These are phyloP conservation scores for Danio kyathit DNA, from an alignment of 2,797 vertebrate species.

Conservation along the genomic window DNA sequence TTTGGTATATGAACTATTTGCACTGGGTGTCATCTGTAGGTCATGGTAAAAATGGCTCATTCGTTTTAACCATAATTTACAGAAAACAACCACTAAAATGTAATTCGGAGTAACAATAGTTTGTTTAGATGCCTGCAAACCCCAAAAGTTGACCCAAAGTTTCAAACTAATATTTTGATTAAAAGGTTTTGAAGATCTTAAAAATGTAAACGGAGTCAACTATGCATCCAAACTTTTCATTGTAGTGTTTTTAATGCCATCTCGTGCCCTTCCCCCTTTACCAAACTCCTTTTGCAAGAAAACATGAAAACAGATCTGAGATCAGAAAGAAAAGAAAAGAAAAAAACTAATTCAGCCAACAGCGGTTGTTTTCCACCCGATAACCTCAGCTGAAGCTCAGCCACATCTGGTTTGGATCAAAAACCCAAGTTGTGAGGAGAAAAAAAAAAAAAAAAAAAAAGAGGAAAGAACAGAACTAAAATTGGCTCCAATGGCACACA, in stretches of 20 bases:
- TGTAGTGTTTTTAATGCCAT: background rate
- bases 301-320: conserved; percentile 31
- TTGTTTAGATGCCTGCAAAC: too few species aligned
- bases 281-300: background rate
- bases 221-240: background rate
- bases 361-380: conserved; percentile 48
- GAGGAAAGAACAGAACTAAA: conserved; percentile 28
- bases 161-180: too few species aligned
- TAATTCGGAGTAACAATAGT: too few species aligned
- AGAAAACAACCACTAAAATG: too few species aligned
- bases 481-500: conserved; percentile 30
- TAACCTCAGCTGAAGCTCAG: conserved; percentile 55
- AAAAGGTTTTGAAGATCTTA: too few species aligned
- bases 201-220: too few species aligned
- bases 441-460: too few species aligned
- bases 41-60: too few species aligned
- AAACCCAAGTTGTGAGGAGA: background rate
- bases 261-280: background rate
- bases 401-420: conserved; percentile 59
- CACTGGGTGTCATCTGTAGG: too few species aligned
- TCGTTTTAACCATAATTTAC: too few species aligned
- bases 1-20: too few species aligned
- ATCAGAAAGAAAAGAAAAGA: conserved; percentile 13
- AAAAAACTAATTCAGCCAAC: conserved; percentile 38
- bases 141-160: too few species aligned